Evolutionary conservation across 2,113 vertebrate species (phyloP).

Genomic region (Heteronetta atricapilla): DNA sequence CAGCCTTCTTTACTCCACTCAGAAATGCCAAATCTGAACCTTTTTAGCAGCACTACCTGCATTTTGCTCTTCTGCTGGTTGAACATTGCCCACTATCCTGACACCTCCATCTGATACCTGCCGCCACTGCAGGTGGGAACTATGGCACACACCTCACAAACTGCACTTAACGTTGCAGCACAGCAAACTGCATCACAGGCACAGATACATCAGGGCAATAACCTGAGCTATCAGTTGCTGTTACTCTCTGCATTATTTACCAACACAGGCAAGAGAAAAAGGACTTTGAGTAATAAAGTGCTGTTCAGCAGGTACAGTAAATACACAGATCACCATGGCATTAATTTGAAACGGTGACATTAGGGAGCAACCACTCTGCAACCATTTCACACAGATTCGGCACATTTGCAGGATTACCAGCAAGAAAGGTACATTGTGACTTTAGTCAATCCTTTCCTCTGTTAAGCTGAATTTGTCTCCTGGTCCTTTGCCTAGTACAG

Average conservation of each 20-base stretch:
- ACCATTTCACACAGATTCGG: not conserved
- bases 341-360: not conserved
- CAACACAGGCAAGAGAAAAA: not conserved
- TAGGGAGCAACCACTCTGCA: not conserved
- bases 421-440: not conserved
- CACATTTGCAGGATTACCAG: not conserved
- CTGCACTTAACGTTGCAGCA: not conserved
- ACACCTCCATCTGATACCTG: not conserved
- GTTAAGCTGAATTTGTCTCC: not conserved
- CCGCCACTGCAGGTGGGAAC: not conserved
- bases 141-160: not conserved
- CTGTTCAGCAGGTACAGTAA: not conserved
- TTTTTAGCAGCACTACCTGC: not conserved
- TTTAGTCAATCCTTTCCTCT: not conserved
- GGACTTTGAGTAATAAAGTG: not conserved
- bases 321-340: not conserved
- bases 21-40: not conserved
- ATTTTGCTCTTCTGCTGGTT: not conserved
- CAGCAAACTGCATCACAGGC: not conserved
- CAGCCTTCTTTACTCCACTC: not conserved
- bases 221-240: not conserved
- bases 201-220: not conserved
- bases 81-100: not conserved
- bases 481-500: not conserved
- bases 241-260: not conserved